A percentile compares a stretch with the other conserved stretches of the same genome.
phyloP scores from a whole-genome alignment of 2,113 vertebrate species.

The Laticauda colubrina region DNA sequence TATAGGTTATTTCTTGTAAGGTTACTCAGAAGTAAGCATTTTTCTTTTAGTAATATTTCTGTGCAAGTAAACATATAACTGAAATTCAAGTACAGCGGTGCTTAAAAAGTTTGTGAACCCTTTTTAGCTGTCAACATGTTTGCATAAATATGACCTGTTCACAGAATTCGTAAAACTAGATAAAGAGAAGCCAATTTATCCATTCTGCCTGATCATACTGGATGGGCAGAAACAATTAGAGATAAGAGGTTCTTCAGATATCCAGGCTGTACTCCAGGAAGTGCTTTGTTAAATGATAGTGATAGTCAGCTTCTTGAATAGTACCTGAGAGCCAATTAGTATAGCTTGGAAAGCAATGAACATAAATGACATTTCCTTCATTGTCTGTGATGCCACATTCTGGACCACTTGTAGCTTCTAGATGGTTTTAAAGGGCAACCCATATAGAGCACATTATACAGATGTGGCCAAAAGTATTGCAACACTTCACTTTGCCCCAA shows the following conservation, averaged over 20 bases:
- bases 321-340: neutral
- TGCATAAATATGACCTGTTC: neutral
- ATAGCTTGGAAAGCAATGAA: neutral
- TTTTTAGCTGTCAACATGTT: neutral
- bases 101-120: neutral
- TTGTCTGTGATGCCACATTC: neutral
- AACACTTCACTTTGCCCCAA: neutral
- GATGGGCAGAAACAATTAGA: neutral
- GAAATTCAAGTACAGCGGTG: neutral
- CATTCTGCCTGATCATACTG: neutral
- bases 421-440: neutral
- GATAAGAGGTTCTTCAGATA: neutral
- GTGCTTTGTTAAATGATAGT: neutral
- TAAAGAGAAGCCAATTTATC: neutral
- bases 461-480: neutral
- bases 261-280: neutral
- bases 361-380: neutral
- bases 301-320: neutral
- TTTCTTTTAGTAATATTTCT: neutral
- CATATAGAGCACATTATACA: neutral
- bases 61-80: neutral
- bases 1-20: neutral
- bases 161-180: no score
- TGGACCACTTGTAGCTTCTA: neutral
- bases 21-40: neutral